Percentiles rank a stretch among this genome's conserved stretches.
Evolutionary conservation across 2,113 vertebrate species (phyloP).

Genomic region (Acrocephalus kingi): DNA sequence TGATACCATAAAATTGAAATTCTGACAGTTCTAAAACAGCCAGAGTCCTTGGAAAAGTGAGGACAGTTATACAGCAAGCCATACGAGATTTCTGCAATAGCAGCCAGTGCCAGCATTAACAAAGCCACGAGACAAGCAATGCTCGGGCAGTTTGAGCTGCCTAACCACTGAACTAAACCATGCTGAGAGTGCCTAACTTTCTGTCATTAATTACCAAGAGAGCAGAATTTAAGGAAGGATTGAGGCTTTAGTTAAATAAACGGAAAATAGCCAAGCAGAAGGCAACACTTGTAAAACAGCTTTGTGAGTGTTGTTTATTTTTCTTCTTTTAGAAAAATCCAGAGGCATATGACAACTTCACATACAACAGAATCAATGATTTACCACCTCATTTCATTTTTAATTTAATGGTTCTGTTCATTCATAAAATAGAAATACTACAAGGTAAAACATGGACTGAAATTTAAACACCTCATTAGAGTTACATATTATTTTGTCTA

Average conservation of each 20-base stretch:
- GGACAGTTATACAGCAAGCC: fast-evolving
- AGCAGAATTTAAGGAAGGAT: not conserved
- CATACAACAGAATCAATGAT: slow-evolving; percentile 44
- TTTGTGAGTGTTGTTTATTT: not conserved
- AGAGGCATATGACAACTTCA: not conserved
- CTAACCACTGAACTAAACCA: not conserved
- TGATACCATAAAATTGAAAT: not conserved
- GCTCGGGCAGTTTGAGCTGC: not conserved
- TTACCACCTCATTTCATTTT: slow-evolving; percentile 70
- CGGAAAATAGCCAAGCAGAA: not conserved
- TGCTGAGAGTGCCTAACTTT: not conserved
- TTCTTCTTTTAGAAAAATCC: not conserved
- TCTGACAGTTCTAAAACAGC: not conserved
- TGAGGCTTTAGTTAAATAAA: not conserved
- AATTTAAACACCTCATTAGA: slow-evolving; percentile 72
- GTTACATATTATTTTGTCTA: slow-evolving; percentile 59
- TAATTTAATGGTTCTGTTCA: slow-evolving; percentile 69
- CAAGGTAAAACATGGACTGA: slow-evolving; percentile 63
- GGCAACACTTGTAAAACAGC: not conserved
- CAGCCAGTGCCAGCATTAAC: not conserved
- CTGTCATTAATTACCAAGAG: not conserved
- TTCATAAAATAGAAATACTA: slow-evolving; percentile 70
- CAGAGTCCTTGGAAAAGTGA: not conserved
- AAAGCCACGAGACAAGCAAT: fast-evolving
- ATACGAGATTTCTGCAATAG: not conserved